Base-by-base conservation (phyloP, 2,888 invertebrate genomes). In the Philopedon plagiatum region DNA sequence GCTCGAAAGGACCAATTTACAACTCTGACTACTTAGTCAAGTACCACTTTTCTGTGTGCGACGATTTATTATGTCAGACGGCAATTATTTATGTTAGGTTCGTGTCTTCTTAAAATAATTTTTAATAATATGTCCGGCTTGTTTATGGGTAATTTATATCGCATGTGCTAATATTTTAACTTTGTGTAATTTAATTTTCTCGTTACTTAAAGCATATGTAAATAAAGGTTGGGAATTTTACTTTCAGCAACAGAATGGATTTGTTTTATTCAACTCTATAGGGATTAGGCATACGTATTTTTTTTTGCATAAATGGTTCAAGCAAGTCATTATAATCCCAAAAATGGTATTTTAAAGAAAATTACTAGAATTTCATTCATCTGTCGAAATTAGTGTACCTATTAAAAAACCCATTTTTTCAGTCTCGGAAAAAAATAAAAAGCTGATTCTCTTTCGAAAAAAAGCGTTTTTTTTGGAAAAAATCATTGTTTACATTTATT, bases 1-100 rank as follows among this genome's bases (percentile, higher is more conserved):
- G 79, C 78, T 75, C 76, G 78, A 80, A 79, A 80, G 78, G 79
- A 80, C 81, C 81, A 81, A 83, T 84, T 84, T 83, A 83, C 84
- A 83, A 82, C 80, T 83, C 79, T 76, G 78, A 76, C 77, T 79
- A 77, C 77, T 79, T 81, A 71, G 61, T 80, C 78, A 80, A 77
- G 76, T 77, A 78, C 76, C 75, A 78, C 77, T 80, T 81, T 81
- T 80, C 80, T 78, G 78, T 79, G 79, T 77, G 78, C 63, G 46
- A 76, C 81, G 79, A 83, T 83, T 83, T 81, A 83, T 81, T 65
- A 71, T 65, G 65, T 66, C 71, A 54, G 56, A 13, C 60, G 44
- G 62, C 79, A 80, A 75, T 79, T 79, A 78, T 78, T 76, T 73
- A 75, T 77, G 72, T 66, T 73, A 77, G 77, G 78, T 77, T 78